Evolutionary conservation across 2,888 invertebrate species (phyloP).

Genomic region (Palloptera scutellata): DNA sequence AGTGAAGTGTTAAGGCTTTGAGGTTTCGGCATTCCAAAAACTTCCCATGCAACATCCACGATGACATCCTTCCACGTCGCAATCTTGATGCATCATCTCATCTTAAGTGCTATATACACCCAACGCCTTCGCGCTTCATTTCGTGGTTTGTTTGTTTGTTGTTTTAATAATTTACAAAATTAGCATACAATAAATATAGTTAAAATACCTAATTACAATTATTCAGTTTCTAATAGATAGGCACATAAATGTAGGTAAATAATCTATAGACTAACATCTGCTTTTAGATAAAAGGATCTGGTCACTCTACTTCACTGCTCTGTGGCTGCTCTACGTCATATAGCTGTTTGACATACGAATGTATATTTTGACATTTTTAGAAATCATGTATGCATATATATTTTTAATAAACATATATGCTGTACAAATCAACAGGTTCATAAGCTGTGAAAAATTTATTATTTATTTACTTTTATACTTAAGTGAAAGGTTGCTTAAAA

Average conservation of each 20-base stretch:
- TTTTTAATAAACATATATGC: conserved; percentile 4
- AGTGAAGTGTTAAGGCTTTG: no score
- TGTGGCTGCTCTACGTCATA: no score
- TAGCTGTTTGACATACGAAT: no score
- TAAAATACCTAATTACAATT: conserved; percentile 16
- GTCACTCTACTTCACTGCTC: no score
- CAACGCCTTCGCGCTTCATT: no score
- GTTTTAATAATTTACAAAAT: not conserved
- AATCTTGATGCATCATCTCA: no score
- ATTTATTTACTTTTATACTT: conserved; percentile 32
- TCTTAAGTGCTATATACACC: no score
- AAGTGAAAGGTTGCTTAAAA: conserved; percentile 19
- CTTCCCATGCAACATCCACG: no score
- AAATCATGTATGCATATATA: conserved; percentile 20
- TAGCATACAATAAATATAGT: no score
- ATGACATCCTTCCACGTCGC: no score
- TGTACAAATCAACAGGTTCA: conserved; percentile 35
- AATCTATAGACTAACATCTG: conserved; percentile 27
- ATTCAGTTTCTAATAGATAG: conserved; percentile 15
- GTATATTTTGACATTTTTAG: conserved; percentile 7
- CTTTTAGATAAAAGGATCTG: not conserved
- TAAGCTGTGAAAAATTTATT: conserved; percentile 39
- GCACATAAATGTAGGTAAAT: not conserved
- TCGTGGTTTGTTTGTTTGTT: no score
- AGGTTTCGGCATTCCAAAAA: no score